Evolutionary conservation across 2,888 invertebrate species (phyloP), one percentile per base, ranked within the genome.

Genomic region (Eugnorisma glareosa): DNA sequence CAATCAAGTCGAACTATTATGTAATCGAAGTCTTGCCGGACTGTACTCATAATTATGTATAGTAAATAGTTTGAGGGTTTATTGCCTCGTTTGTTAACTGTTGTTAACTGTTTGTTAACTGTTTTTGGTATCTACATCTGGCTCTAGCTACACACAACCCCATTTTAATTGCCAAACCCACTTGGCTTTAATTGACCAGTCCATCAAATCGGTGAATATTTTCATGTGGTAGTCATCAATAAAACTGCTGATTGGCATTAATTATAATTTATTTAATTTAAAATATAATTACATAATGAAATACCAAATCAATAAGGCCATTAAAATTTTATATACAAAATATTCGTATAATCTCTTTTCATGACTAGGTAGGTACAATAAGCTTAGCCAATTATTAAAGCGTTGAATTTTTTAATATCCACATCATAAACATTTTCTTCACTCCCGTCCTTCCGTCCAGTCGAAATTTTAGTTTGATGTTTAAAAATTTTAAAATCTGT

Each of bases 241-340:
- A 67, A 74, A 85, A 83, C 51, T 10, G 7, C 51, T 40, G n/a
- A 24, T 48, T 75, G 89, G 89, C 85, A 90, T 91, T 93, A 92
- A 86, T 91, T 87, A 92, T 90, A 91, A 92, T 95, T 95, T 95
- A 94, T 94, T 94, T 91, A 89, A 93, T 92, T 86, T 93, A 93
- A 92, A 93, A 93, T 93, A 93, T 93, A 93, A 92, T 94, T 93
- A 94, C 91, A 94, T 92, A 93, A 93, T 93, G 91, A 92, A 92
- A 89, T 90, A 92, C 91, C 90, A 92, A 91, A 92, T 94, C 88
- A 89, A 92, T 89, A 89, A 91, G 89, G 86, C 88, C 84, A 88
- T 92, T 93, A 92, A 93, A 93, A 91, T 94, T 95, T 95, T 96
- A 96, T 96, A 91, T 96, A 96, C 96, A 96, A 94, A 95, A 95